These are phyloP conservation scores for Melanerpes formicivorus DNA, from an alignment of 2,113 vertebrate genomes.

Conservation along the genomic window DNA sequence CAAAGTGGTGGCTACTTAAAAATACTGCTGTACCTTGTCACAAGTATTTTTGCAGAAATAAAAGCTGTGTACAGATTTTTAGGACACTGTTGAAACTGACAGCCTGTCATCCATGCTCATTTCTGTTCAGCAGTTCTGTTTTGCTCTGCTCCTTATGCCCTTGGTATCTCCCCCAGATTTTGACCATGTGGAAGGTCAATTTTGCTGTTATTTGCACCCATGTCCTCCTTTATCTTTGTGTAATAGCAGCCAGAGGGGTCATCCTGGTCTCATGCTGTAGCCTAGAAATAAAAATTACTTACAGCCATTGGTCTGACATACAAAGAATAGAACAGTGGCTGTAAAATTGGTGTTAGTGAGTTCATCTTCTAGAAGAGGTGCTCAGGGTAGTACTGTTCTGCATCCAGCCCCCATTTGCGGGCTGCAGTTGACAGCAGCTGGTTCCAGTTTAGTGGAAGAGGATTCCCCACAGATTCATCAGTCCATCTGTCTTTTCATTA, in stretches of 20 bases:
- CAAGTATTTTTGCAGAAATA: background rate
- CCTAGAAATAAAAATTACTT: background rate
- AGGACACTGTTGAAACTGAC: background rate
- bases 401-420: background rate
- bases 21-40: background rate
- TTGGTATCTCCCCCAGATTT: background rate
- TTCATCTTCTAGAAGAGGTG: background rate
- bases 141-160: background rate
- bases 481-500: background rate
- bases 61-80: background rate
- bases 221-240: background rate
- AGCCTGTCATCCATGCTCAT: background rate
- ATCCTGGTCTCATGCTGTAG: background rate
- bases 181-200: background rate
- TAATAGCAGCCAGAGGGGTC: background rate
- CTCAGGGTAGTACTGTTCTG: background rate
- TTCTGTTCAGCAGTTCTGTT: background rate
- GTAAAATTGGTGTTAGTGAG: background rate
- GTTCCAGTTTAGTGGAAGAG: background rate
- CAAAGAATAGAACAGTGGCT: background rate
- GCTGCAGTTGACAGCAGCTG: accelerated
- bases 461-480: background rate
- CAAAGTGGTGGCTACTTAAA: background rate
- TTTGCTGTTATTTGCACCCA: background rate
- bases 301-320: background rate